Conservation (phyloP, 2,888 invertebrate genomes). For the Terebella lapidaria region DNA sequence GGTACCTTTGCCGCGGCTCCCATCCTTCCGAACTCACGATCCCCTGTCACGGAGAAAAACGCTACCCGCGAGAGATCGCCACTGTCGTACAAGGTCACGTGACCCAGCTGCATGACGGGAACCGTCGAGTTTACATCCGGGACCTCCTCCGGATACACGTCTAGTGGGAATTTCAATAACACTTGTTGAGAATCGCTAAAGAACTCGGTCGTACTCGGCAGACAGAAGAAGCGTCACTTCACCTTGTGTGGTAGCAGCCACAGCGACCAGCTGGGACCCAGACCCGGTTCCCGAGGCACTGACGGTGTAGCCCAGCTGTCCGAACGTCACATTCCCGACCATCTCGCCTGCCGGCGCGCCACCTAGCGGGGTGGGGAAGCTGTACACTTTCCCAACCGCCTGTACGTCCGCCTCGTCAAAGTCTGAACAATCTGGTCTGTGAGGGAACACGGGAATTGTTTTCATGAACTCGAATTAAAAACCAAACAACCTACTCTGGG, state of each 20-base stretch:
- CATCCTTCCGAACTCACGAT: not conserved
- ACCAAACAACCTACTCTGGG: too few species aligned
- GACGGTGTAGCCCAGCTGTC: slow-evolving; percentile 6
- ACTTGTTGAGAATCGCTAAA: too few species aligned
- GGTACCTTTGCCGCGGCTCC: not conserved
- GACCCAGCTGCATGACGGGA: not conserved
- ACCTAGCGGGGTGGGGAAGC: slow-evolving; percentile 10
- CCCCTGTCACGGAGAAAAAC: not conserved
- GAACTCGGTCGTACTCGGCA: too few species aligned
- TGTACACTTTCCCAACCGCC: slow-evolving; percentile 13
- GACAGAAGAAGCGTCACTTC: too few species aligned
- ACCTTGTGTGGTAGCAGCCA: not conserved
- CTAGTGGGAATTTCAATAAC: not conserved
- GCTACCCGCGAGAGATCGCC: not conserved
- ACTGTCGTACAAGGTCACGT: not conserved
- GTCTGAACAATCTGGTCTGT: slow-evolving; percentile 9
- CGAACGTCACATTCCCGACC: slow-evolving; percentile 6
- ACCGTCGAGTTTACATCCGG: not conserved
- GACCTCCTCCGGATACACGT: not conserved
- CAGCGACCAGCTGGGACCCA: not conserved
- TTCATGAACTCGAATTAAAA: too few species aligned
- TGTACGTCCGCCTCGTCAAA: slow-evolving; percentile 8
- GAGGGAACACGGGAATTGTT: not conserved
- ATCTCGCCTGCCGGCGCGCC: not conserved
- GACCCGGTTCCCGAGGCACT: not conserved